These are phyloP conservation scores for Decapterus maruadsi DNA, from an alignment of 2,797 vertebrate genomes.

Conservation along the genomic window DNA sequence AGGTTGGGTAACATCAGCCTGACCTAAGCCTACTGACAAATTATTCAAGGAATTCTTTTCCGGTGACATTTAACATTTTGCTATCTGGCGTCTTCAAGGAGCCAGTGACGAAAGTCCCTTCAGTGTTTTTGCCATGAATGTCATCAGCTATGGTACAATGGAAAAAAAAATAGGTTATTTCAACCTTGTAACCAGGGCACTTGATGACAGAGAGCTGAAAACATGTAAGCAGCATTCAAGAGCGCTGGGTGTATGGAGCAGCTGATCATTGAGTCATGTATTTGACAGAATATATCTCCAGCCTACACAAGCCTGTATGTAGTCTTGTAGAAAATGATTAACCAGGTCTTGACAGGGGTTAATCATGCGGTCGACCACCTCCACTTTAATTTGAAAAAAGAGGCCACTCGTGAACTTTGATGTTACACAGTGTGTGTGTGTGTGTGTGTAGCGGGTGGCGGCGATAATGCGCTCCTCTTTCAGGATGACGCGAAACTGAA, in stretches of 20 bases:
- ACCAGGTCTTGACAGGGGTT: conserved; percentile 11
- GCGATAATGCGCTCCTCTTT: conserved; percentile 16
- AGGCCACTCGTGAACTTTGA: conserved; percentile 63
- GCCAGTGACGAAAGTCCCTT: conserved; percentile 25
- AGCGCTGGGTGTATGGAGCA: conserved; percentile 25
- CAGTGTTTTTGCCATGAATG: conserved; percentile 51
- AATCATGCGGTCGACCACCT: conserved; percentile 18
- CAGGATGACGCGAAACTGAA: conserved; percentile 32
- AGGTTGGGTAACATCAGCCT: conserved; percentile 66
- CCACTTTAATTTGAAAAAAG: conserved; percentile 30
- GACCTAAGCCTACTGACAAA: conserved; percentile 55
- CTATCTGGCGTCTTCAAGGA: conserved; percentile 23
- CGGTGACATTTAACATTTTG: conserved; percentile 51
- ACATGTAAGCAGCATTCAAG: conserved; percentile 68
- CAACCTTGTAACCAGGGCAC: conserved; percentile 69
- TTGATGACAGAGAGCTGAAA: conserved; percentile 60
- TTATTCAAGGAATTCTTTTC: conserved; percentile 46
- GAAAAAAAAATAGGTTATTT: conserved; percentile 61
- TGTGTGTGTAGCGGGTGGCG: conserved; percentile 3
- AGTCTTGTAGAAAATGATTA: conserved; percentile 38
- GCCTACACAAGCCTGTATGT: conserved; percentile 10
- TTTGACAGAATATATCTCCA: conserved; percentile 6
- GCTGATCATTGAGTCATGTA: conserved; percentile 3
- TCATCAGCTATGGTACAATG: conserved; percentile 37
- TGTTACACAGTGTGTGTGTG: conserved; percentile 32